Base-by-base conservation (phyloP, 1,140 invertebrate species). In the Phymastichus coffea region DNA sequence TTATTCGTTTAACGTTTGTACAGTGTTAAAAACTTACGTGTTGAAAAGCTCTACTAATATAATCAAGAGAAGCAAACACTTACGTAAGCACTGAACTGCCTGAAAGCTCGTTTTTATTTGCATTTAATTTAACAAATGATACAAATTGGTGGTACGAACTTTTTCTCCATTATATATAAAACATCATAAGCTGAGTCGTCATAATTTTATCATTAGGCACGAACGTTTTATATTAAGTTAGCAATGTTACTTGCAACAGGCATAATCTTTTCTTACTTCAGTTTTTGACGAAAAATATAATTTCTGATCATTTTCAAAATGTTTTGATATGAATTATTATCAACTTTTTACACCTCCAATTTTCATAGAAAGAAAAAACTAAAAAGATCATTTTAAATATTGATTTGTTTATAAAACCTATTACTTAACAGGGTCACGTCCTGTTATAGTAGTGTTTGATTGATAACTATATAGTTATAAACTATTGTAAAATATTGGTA, bases 291-390 rank as follows among this genome's bases (percentile, higher is more conserved):
- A 41, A 46, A 56, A 46, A 30, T 41, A n/a, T 46, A 8, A 15
- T 33, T 55, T 12, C 35, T 46, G 1, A 55, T 14, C 15, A 46
- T 35, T 55, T 35, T 33, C 12, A 1, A 43, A 33, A 44, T 44
- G 46, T 46, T 55, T 55, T 33, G 12, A 55, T 55, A 25, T 25
- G 23, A 2, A 35, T 33, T 54, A n/a, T 55, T 46, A 26, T 23
- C n/a, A 2, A 51, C 37, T 51, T 38, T 43, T 17, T 15, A 28
- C 26, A 14, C 33, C 14, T 23, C 23, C 30, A 56, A 17, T 2
- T 56, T 46, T 33, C 19, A 35, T 46, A 46, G 9, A 49, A 23
- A 25, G 20, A 33, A 19, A 2, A 23, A 17, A 54, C n/a, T n/a
- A 44, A 54, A 15, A 44, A 43, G 25, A 28, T 2, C 4, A 12